Percentiles rank a stretch among this genome's conserved stretches.
These are phyloP conservation scores for Megalops atlanticus DNA, from an alignment of 2,113 vertebrate genomes.

Conservation along the genomic window DNA sequence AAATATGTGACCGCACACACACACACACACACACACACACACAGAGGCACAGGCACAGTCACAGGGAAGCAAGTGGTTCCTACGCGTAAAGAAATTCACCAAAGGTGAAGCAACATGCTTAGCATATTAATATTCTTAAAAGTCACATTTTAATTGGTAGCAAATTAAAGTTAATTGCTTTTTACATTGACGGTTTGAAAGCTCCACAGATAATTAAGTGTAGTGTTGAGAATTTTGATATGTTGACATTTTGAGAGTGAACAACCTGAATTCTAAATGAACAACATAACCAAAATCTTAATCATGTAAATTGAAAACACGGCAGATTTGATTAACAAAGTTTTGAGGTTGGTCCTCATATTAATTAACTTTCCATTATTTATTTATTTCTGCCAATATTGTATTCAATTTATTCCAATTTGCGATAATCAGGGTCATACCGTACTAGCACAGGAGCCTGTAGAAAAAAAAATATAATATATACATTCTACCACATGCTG, in stretches of 20 bases:
- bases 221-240: conserved; percentile 70
- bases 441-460: neutral
- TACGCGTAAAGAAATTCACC: neutral
- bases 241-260: conserved; percentile 75
- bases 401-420: conserved; percentile 64
- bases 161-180: conserved; percentile 75
- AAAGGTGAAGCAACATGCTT: conserved; percentile 50
- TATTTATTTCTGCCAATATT: conserved; percentile 66
- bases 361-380: conserved; percentile 69
- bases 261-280: conserved; percentile 62
- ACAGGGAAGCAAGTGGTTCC: neutral
- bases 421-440: conserved; percentile 35
- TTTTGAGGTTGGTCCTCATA: conserved; percentile 61
- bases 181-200: conserved; percentile 67
- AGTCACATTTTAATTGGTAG: conserved; percentile 69
- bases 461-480: neutral
- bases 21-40: conserved; percentile 1
- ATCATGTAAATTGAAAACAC: conserved; percentile 74
- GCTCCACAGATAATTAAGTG: conserved; percentile 71
- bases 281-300: conserved; percentile 69
- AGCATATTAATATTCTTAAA: conserved; percentile 63
- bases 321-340: conserved; percentile 68
- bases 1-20: too few species aligned
- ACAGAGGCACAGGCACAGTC: conserved; percentile 9
- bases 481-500: neutral